Evolutionary conservation across 2,888 invertebrate genomes (phyloP), one percentile per base, ranked within the genome.

Genomic region (Azorinus chamasolen): DNA sequence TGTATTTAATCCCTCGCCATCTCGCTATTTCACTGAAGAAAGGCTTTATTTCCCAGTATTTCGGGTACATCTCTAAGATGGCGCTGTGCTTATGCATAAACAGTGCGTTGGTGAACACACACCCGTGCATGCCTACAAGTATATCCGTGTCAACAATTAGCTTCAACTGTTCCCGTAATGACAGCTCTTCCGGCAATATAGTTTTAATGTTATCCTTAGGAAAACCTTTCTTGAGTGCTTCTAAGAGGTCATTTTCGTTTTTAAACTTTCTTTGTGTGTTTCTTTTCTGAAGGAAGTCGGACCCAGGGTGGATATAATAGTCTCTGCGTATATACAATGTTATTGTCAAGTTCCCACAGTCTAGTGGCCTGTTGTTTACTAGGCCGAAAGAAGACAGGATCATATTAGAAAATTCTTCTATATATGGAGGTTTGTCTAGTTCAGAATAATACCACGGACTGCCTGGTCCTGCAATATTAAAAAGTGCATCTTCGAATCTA

Each of bases 391-490:
- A 45, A 2, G 62, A 25, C 24, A 79, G 27, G 58, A 71, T 63
- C 41, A 57, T n/a, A 1, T 32, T 25, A 20, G 74, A 71, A 54
- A 71, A 79, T 24, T 74, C 71, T 18, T 79, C 74, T n/a, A 79
- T n/a, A 48, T 70, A 70, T n/a, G 62, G 58, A 12, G 74, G 24
- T 0, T 65, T 16, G 8, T 18, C 4, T 37, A 65, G 50, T 22
- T 74, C 50, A 25, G 71, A 66, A 32, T 71, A 68, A 39, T 66
- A 70, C 79, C 74, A 63, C 0, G 74, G 70, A 43, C 74, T 74
- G 59, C 71, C 74, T 22, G 69, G 79, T n/a, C 79, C 79, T 2
- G 79, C 48, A 14, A 79, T 70, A 59, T 57, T 79, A 53, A 79
- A 79, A 50, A 79, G 66, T 2, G 63, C 63, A 18, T 74, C 59